Percentiles rank a stretch among this genome's conserved stretches.
Conservation (phyloP, 2,888 invertebrate genomes). For the Rhaphigaster nebulosa region DNA sequence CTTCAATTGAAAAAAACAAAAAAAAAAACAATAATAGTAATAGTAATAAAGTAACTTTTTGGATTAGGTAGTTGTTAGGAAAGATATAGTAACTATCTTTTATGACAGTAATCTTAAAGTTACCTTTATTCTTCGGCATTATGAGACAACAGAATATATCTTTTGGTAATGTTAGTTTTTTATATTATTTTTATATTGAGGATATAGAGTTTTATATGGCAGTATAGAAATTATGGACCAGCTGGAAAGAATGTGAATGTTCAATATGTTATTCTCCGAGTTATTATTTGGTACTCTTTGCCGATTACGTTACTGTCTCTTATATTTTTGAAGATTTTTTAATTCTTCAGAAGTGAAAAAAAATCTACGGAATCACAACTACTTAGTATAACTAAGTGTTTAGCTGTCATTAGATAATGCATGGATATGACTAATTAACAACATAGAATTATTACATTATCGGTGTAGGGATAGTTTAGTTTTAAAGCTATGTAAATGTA, state of each 20-base stretch:
- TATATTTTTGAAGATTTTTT: neutral
- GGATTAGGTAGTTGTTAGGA: constrained; percentile 22
- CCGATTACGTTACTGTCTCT: neutral
- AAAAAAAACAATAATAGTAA: neutral
- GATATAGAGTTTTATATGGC: constrained; percentile 47
- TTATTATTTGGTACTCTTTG: neutral
- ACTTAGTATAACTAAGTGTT: constrained; percentile 38
- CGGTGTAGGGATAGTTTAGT: constrained; percentile 55
- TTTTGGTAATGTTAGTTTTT: constrained; percentile 57
- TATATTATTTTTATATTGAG: constrained; percentile 55
- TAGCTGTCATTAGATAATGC: constrained; percentile 51
- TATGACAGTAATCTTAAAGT: constrained; percentile 48
- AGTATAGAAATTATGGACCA: neutral
- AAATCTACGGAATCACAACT: constrained; percentile 38
- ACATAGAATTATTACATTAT: constrained; percentile 7
- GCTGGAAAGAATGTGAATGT: neutral
- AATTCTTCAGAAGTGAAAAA: neutral
- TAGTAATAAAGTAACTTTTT: constrained; percentile 32
- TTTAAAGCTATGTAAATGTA: constrained; percentile 39
- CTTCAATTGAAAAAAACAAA: constrained; percentile 3
- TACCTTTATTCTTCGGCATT: constrained; percentile 20
- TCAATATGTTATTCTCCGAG: neutral
- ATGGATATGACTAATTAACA: constrained; percentile 46
- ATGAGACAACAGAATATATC: constrained; percentile 50
- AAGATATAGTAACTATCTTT: constrained; percentile 10